Percentiles rank a stretch among this genome's conserved stretches.
Evolutionary conservation across 2,888 invertebrate genomes (phyloP).

Genomic region (Drosophila flavopinicola): DNA sequence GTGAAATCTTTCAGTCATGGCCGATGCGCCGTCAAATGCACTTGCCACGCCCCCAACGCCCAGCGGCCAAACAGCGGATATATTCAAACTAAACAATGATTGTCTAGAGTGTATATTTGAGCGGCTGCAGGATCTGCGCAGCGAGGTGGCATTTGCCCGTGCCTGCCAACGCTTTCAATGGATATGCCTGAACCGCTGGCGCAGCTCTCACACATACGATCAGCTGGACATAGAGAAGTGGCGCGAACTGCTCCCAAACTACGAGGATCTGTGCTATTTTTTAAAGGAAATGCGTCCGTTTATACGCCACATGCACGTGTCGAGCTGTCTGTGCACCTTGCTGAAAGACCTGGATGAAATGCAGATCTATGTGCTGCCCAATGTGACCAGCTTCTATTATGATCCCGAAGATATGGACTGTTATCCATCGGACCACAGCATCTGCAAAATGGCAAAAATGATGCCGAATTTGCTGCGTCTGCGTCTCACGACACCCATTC

Average conservation of each 20-base stretch:
- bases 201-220: conserved; percentile 60
- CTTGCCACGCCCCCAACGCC: conserved; percentile 21
- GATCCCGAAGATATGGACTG: conserved; percentile 71
- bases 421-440: conserved; percentile 69
- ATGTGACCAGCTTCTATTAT: conserved; percentile 67
- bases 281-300: conserved; percentile 56
- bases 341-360: conserved; percentile 73
- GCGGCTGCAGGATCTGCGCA: conserved; percentile 63
- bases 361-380: conserved; percentile 56
- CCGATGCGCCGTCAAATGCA: conserved; percentile 31
- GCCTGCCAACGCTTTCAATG: conserved; percentile 69
- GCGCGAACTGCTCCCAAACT: conserved; percentile 62
- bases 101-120: conserved; percentile 74
- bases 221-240: conserved; percentile 68
- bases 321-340: conserved; percentile 67
- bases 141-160: conserved; percentile 68
- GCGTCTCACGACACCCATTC: conserved; percentile 72
- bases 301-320: conserved; percentile 60
- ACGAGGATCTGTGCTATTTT: conserved; percentile 72
- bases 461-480: conserved; percentile 71
- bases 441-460: conserved; percentile 62
- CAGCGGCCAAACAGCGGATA: conserved; percentile 32
- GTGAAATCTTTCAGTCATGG: conserved; percentile 39
- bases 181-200: conserved; percentile 66
- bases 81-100: conserved; percentile 72